Evolutionary conservation across 2,113 vertebrate genomes (phyloP).

Genomic region (Pomatostomus ruficeps): DNA sequence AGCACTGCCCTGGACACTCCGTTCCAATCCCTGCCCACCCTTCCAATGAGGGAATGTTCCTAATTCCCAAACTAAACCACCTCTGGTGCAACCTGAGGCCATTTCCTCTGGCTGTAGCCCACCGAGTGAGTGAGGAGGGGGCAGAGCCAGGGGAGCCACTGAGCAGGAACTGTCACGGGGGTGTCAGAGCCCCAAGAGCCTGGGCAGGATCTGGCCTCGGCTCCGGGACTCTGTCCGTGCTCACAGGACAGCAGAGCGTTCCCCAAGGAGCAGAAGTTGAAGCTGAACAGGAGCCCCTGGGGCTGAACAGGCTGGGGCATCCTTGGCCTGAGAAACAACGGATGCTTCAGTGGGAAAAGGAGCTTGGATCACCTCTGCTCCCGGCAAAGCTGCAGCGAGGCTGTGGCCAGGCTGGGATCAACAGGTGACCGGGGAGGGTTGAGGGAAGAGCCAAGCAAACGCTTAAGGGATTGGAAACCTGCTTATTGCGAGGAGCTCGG

Average conservation of each 20-base stretch:
- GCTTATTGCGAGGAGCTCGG: background rate
- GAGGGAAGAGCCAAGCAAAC: background rate
- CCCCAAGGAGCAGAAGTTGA: background rate
- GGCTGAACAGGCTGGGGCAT: background rate
- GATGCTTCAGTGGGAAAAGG: background rate
- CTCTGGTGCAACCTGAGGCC: background rate
- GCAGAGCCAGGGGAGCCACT: fast-evolving
- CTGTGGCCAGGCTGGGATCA: background rate
- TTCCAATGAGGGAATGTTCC: background rate
- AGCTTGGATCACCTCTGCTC: background rate
- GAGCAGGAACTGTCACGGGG: background rate
- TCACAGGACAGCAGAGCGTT: background rate
- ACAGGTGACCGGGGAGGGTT: background rate
- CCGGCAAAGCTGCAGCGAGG: background rate
- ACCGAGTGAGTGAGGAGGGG: fast-evolving
- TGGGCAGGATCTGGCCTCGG: background rate
- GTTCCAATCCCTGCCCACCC: background rate
- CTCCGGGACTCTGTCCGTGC: background rate
- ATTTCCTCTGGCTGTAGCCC: fast-evolving
- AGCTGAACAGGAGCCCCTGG: background rate
- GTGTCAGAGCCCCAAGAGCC: fast-evolving
- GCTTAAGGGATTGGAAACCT: background rate
- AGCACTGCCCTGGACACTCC: background rate
- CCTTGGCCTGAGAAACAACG: background rate
- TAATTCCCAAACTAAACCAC: fast-evolving